Conservation (phyloP, 2,113 vertebrate species). For the Clarias batrachus region DNA sequence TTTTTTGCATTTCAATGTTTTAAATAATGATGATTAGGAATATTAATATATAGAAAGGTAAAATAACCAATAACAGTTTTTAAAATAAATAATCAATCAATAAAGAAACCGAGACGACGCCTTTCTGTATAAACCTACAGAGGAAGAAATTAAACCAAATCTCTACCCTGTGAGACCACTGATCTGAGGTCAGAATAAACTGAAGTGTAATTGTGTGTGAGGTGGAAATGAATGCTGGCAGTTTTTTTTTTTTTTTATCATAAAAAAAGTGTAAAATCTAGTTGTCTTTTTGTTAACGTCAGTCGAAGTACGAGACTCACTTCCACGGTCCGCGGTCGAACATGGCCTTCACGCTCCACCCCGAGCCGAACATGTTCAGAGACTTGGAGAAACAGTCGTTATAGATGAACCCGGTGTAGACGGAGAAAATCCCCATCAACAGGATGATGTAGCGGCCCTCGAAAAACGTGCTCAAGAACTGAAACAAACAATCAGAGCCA, state of each 20-base stretch:
- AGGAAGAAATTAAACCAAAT: neutral
- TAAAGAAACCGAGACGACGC: neutral
- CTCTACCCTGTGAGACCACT: too few species aligned
- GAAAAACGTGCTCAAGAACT: conserved; percentile 93
- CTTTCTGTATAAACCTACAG: neutral
- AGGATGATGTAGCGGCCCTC: conserved; percentile 93
- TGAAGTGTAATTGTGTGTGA: neutral
- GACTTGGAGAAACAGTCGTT: conserved; percentile 99
- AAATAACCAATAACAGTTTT: neutral
- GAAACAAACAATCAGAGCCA: conserved; percentile 28
- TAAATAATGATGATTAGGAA: neutral
- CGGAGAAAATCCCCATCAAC: conserved; percentile 94
- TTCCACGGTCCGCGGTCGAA: conserved; percentile 66
- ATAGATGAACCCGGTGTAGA: conserved; percentile 96
- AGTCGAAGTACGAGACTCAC: conserved; percentile 66
- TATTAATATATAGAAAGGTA: neutral
- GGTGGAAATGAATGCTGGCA: neutral
- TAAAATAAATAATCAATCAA: neutral
- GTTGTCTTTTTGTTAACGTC: too few species aligned
- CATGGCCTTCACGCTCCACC: conserved; percentile 88
- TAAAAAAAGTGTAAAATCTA: too few species aligned
- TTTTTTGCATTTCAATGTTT: neutral
- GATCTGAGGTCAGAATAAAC: neutral
- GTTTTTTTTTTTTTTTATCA: neutral
- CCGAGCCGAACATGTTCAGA: conserved; percentile 88